These are phyloP conservation scores for Mactra quadrangularis DNA, from an alignment of 1,140 invertebrate genomes.

Conservation along the genomic window DNA sequence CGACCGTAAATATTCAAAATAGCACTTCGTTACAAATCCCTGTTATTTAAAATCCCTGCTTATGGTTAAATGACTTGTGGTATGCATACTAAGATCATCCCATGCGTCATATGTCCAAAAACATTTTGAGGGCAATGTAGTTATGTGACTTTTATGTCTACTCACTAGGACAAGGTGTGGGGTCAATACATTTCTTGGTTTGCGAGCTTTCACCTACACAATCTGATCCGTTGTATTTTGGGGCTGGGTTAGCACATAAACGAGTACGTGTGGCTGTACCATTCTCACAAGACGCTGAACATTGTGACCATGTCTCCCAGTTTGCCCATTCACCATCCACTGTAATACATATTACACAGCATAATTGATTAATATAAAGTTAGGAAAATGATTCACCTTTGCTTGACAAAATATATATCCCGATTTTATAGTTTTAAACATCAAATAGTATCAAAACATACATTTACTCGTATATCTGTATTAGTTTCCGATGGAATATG, in stretches of 20 bases:
- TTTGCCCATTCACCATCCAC: conserved; percentile 23
- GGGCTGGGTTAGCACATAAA: conserved; percentile 12
- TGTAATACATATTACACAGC: neutral
- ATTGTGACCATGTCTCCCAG: conserved; percentile 25
- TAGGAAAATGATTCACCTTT: neutral
- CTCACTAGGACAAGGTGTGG: conserved; percentile 25
- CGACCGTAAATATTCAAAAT: too few relatives aligned
- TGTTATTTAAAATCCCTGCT: too few relatives aligned
- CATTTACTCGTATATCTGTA: neutral
- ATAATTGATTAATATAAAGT: too few relatives aligned
- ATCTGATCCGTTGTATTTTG: neutral
- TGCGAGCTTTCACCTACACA: neutral
- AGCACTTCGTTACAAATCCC: too few relatives aligned
- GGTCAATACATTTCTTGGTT: conserved; percentile 6
- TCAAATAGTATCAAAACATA: neutral
- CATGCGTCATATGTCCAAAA: too few relatives aligned
- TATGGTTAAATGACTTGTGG: too few relatives aligned
- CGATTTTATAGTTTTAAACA: neutral
- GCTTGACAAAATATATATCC: neutral
- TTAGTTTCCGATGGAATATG: too few relatives aligned
- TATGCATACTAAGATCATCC: too few relatives aligned
- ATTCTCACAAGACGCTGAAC: conserved; percentile 5
- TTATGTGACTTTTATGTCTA: too few relatives aligned
- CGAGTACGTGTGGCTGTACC: neutral
- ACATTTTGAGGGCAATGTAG: too few relatives aligned